Percentiles rank a stretch among this genome's conserved stretches.
These are phyloP conservation scores for Gopherus flavomarginatus DNA, from an alignment of 2,113 vertebrate genomes.

Conservation along the genomic window DNA sequence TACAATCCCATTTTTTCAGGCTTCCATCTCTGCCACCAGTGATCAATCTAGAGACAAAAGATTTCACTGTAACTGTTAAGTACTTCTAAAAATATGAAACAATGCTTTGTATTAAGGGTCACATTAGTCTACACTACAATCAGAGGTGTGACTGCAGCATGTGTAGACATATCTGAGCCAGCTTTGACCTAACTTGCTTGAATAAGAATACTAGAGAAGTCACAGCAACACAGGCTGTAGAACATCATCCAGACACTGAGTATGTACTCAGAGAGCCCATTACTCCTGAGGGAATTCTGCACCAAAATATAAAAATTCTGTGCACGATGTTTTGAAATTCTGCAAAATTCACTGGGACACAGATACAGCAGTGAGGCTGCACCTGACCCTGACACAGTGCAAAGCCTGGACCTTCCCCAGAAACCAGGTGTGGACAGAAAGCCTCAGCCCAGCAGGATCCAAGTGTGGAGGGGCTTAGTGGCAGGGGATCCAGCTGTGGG, in stretches of 20 bases:
- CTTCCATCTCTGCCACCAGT: conserved; percentile 51
- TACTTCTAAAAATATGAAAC: background rate
- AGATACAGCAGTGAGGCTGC: no score
- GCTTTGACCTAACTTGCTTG: background rate
- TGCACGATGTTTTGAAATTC: no score
- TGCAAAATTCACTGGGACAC: no score
- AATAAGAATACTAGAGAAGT: background rate
- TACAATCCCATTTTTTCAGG: conserved; percentile 53
- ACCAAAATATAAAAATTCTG: no score
- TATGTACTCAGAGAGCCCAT: background rate
- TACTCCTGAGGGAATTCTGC: no score
- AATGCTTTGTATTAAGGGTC: background rate
- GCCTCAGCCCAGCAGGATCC: no score
- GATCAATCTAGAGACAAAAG: conserved; percentile 29
- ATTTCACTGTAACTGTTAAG: background rate
- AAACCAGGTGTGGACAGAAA: no score
- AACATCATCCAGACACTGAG: background rate
- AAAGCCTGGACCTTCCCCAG: no score
- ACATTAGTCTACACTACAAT: background rate
- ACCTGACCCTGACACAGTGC: no score
- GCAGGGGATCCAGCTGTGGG: no score
- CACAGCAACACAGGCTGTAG: background rate
- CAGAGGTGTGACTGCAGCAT: background rate
- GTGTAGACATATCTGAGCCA: background rate
- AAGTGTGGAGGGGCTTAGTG: no score